Percentiles rank a stretch among this genome's conserved stretches.
Evolutionary conservation across 2,113 vertebrate species (phyloP).

Genomic region (Stercorarius parasiticus): DNA sequence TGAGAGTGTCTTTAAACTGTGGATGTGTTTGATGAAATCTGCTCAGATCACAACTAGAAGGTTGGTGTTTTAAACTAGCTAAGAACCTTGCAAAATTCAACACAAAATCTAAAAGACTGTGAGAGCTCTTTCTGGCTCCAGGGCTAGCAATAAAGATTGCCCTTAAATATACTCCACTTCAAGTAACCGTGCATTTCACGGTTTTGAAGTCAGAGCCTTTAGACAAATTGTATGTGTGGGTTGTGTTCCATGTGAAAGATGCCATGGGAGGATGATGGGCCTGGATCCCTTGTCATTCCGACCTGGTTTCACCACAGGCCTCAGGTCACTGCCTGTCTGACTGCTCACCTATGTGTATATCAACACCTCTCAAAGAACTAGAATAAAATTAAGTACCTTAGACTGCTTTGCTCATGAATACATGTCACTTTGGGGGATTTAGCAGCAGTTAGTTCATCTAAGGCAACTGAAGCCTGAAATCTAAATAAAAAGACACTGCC

Average conservation of each 20-base stretch:
- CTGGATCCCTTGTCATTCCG: neutral
- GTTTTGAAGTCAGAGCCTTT: neutral
- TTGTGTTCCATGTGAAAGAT: neutral
- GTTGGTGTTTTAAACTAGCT: neutral
- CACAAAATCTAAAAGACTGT: neutral
- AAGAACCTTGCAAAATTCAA: neutral
- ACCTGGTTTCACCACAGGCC: neutral
- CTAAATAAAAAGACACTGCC: neutral
- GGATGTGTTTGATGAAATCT: neutral
- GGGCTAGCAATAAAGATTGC: neutral
- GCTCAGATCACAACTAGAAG: neutral
- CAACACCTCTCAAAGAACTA: neutral
- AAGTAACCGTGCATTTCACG: neutral
- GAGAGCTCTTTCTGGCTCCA: neutral
- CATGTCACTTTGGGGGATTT: neutral
- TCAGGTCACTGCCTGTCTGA: neutral
- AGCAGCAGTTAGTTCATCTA: neutral
- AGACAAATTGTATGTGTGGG: neutral
- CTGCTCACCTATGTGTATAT: neutral
- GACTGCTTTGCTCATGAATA: neutral
- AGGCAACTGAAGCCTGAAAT: neutral
- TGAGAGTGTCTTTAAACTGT: neutral
- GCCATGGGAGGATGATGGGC: fast-evolving
- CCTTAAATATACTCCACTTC: neutral
- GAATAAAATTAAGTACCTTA: neutral